These are phyloP conservation scores for Cryptoblepharus egeriae DNA, from an alignment of 2,797 vertebrate species.

Conservation along the genomic window DNA sequence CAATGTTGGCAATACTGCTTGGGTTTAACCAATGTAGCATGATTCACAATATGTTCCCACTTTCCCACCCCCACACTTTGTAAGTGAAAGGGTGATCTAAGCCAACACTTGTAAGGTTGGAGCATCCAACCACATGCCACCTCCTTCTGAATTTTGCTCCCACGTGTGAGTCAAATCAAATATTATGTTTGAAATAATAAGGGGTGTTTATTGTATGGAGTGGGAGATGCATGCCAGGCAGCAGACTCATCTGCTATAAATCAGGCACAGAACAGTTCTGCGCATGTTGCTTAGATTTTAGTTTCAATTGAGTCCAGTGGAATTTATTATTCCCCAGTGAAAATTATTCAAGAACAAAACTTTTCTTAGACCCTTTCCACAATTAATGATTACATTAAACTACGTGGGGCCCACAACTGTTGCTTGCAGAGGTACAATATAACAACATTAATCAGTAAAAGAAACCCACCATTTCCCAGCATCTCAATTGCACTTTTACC, in stretches of 20 bases:
- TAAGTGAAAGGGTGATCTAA: constrained; percentile 40
- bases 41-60: not conserved
- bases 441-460: too few species aligned
- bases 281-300: not conserved
- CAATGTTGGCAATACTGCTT: not conserved
- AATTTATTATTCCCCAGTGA: not conserved
- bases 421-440: too few species aligned
- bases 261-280: not conserved
- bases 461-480: too few species aligned
- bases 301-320: not conserved
- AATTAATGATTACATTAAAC: too few species aligned
- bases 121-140: not conserved
- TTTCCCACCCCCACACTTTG: not conserved
- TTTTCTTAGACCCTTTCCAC: not conserved
- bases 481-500: too few species aligned
- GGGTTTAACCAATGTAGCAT: constrained; percentile 15
- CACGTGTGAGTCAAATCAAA: constrained; percentile 23
- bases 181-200: constrained; percentile 31
- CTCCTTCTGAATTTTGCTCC: constrained; percentile 39
- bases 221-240: constrained; percentile 10
- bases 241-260: not conserved
- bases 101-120: constrained; percentile 17
- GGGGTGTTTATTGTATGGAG: constrained; percentile 14
- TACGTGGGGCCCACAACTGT: too few species aligned
- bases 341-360: not conserved